Conservation (phyloP, 2,888 invertebrate species). For the Nomada fabriciana region DNA sequence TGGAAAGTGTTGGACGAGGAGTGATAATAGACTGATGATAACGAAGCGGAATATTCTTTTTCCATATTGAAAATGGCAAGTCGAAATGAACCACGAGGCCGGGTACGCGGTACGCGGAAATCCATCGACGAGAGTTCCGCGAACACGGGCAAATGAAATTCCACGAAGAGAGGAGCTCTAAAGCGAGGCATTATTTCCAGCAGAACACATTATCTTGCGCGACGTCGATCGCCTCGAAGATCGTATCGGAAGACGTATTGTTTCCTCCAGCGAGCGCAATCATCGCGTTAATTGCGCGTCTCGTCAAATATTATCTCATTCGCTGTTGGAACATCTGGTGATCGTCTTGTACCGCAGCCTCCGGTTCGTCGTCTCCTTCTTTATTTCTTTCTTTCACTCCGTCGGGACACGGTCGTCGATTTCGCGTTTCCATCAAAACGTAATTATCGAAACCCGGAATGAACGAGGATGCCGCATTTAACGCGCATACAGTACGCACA, state of each 20-base stretch:
- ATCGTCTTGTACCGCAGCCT: background rate
- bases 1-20: background rate
- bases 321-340: constrained; percentile 47
- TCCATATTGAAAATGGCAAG: background rate
- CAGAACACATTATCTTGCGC: constrained; percentile 38
- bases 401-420: constrained; percentile 15
- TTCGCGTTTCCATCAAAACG: constrained; percentile 23
- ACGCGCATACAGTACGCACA: background rate
- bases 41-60: too few relatives aligned
- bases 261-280: constrained; percentile 53
- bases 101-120: constrained; percentile 13
- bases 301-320: constrained; percentile 52
- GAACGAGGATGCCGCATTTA: constrained; percentile 7
- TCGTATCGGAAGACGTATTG: constrained; percentile 59
- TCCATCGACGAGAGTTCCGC: constrained; percentile 22
- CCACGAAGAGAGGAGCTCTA: constrained; percentile 19
- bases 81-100: background rate
- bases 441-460: constrained; percentile 38
- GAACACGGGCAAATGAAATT: constrained; percentile 38
- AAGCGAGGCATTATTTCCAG: constrained; percentile 49
- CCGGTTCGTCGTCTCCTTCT: background rate
- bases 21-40: too few relatives aligned
- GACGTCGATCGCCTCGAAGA: constrained; percentile 40
- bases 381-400: background rate
- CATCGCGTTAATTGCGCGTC: constrained; percentile 59